Evolutionary conservation across 2,113 vertebrate genomes (phyloP).

Genomic region (Bostrychus sinensis): DNA sequence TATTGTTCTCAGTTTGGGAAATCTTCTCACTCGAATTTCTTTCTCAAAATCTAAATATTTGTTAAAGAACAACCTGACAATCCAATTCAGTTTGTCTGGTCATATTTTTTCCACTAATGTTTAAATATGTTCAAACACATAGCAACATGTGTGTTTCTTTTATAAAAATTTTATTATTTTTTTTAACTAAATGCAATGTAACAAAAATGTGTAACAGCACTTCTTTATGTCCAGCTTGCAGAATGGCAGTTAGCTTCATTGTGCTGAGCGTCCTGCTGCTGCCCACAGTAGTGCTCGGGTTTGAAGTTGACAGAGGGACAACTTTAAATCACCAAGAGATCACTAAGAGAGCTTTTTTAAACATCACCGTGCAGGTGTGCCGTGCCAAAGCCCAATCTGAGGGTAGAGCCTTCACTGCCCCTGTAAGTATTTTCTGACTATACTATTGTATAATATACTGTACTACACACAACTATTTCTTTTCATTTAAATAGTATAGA

Average conservation of each 20-base stretch:
- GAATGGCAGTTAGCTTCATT: neutral
- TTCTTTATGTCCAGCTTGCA: neutral
- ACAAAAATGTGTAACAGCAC: neutral
- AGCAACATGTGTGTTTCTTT: too few relatives aligned
- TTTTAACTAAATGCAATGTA: neutral
- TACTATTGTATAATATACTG: too few relatives aligned
- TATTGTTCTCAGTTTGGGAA: too few relatives aligned
- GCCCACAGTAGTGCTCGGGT: neutral
- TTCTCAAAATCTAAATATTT: too few relatives aligned
- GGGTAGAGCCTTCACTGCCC: neutral
- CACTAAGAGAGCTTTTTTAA: neutral
- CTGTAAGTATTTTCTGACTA: neutral
- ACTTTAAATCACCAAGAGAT: constrained; percentile 5
- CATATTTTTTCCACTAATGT: too few relatives aligned
- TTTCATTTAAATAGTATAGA: too few relatives aligned
- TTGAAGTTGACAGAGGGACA: neutral
- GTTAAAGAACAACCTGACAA: too few relatives aligned
- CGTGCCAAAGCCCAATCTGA: neutral
- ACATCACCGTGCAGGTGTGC: constrained; percentile 3
- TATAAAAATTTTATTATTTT: neutral
- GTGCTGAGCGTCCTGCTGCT: neutral
- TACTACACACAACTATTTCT: too few relatives aligned
- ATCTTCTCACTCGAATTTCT: too few relatives aligned
- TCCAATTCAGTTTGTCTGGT: too few relatives aligned
- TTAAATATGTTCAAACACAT: too few relatives aligned